Evolutionary conservation across 2,797 vertebrate species (phyloP).

Genomic region (Cuculus canorus): DNA sequence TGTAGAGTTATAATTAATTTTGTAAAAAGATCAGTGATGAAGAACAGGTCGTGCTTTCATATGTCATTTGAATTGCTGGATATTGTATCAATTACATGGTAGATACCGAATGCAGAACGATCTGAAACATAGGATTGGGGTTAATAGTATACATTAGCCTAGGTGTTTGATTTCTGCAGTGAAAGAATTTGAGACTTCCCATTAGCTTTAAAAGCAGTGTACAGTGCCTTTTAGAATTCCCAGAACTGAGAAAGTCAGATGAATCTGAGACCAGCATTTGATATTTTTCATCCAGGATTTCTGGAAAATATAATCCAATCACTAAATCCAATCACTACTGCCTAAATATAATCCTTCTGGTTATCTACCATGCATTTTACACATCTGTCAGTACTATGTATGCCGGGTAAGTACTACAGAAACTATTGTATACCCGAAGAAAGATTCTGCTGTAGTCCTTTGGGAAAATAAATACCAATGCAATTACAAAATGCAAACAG

Average conservation of each 20-base stretch:
- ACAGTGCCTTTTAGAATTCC: neutral
- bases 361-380: neutral
- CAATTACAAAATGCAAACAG: constrained; percentile 45
- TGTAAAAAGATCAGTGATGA: neutral
- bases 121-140: neutral
- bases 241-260: neutral
- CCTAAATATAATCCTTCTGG: neutral
- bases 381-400: neutral
- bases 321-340: no score
- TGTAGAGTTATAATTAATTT: neutral
- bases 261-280: neutral
- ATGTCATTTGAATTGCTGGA: neutral
- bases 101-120: neutral
- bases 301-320: neutral
- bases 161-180: neutral
- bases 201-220: neutral
- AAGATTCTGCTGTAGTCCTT: neutral
- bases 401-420: neutral
- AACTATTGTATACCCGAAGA: neutral
- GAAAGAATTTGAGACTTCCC: neutral
- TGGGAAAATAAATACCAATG: neutral
- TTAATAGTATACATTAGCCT: neutral
- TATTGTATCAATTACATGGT: neutral
- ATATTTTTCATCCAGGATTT: neutral
- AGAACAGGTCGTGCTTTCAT: neutral